These are phyloP conservation scores for Synanthedon vespiformis DNA, from an alignment of 2,888 invertebrate genomes.

Conservation along the genomic window DNA sequence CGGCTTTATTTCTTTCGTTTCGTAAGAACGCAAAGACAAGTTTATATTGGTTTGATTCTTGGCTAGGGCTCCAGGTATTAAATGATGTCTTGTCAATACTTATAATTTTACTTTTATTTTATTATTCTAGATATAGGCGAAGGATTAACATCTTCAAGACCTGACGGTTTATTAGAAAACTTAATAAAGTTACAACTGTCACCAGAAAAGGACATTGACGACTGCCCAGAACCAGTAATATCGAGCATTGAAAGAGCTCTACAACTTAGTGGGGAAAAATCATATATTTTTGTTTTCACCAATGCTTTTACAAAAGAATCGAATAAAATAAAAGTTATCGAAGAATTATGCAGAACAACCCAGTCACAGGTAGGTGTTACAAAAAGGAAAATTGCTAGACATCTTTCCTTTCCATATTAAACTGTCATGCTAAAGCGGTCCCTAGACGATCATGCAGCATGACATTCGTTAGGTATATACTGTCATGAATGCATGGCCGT, in stretches of 20 bases:
- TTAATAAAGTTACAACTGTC: background rate
- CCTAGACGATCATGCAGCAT: no score
- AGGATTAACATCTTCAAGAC: background rate
- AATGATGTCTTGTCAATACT: background rate
- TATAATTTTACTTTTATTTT: background rate
- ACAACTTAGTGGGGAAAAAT: conserved; percentile 22
- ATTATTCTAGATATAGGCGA: background rate
- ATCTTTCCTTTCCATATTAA: no score
- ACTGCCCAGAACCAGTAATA: conserved; percentile 40
- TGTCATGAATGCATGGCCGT: no score
- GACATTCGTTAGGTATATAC: no score
- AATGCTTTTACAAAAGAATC: conserved; percentile 35
- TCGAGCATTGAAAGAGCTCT: conserved; percentile 35
- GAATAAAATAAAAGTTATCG: conserved; percentile 10
- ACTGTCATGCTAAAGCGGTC: no score
- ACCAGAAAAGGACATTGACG: conserved; percentile 8
- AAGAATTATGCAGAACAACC: conserved; percentile 13
- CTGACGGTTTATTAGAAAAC: background rate
- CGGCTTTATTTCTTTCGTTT: no score
- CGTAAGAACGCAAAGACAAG: no score
- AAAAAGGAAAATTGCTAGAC: background rate
- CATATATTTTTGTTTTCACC: conserved; percentile 39
- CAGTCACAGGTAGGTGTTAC: conserved; percentile 15
- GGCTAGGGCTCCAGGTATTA: no score
- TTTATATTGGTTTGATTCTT: no score